These are phyloP conservation scores for Garrulus glandarius DNA, from an alignment of 2,797 vertebrate species.

Conservation along the genomic window DNA sequence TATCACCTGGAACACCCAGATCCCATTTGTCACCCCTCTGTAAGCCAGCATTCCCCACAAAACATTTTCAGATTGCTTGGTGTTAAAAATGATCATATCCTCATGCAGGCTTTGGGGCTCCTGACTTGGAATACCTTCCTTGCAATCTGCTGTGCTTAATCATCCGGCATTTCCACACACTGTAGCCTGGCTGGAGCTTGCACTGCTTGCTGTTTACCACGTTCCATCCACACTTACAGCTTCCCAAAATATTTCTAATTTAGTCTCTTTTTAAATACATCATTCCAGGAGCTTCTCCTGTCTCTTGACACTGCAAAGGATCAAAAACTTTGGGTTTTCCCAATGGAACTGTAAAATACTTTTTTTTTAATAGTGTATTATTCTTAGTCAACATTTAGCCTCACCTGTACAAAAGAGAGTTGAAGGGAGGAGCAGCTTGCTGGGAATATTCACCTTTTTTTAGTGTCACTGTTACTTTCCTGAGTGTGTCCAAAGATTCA, in stretches of 20 bases:
- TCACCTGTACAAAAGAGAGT: not conserved
- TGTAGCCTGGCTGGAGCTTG: not conserved
- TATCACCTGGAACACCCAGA: not conserved
- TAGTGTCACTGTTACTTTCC: not conserved
- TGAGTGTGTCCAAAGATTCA: not conserved
- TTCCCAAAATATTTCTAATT: not conserved
- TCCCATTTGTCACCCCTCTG: not conserved
- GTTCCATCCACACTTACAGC: not conserved
- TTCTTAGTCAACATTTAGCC: not conserved
- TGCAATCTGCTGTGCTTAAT: not conserved
- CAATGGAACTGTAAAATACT: fast-evolving
- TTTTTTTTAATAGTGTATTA: not conserved
- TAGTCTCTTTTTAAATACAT: not conserved
- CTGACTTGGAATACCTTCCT: not conserved
- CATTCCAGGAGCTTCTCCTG: not conserved
- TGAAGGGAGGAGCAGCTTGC: not conserved
- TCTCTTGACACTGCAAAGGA: not conserved
- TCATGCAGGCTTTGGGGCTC: not conserved
- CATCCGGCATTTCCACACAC: not conserved
- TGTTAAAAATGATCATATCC: not conserved
- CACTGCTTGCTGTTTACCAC: not conserved
- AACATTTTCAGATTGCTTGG: not conserved
- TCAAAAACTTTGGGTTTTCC: not conserved
- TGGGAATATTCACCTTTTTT: not conserved
- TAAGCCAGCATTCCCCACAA: not conserved